A percentile compares a stretch with the other conserved stretches of the same genome.
phyloP scores from a whole-genome alignment of 2,888 invertebrate genomes.

The Ophioninae sp. region DNA sequence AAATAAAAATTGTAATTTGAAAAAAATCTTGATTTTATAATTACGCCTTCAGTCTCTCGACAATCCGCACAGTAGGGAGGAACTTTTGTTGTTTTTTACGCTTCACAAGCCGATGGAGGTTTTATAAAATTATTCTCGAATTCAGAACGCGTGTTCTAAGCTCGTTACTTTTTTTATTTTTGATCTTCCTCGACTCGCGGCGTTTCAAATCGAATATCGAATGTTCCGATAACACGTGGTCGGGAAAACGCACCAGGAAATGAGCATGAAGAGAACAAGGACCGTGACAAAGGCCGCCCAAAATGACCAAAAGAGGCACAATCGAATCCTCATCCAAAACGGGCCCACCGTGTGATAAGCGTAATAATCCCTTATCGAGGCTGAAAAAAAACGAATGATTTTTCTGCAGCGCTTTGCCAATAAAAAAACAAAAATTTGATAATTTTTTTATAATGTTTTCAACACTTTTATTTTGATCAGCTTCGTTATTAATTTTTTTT shows the following conservation, averaged over 20 bases:
- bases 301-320: conserved; percentile 73
- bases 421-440: too few species aligned
- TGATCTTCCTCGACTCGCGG: not conserved
- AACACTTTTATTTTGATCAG: too few species aligned
- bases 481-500: too few species aligned
- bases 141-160: too few species aligned
- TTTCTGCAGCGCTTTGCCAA: too few species aligned
- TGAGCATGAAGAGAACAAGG: conserved; percentile 67
- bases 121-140: too few species aligned
- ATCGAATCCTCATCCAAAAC: conserved; percentile 71
- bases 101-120: too few species aligned
- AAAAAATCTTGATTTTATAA: not conserved
- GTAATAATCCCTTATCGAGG: conserved; percentile 66
- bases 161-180: too few species aligned
- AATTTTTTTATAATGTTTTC: too few species aligned
- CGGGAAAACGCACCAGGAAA: conserved; percentile 65
- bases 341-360: conserved; percentile 69
- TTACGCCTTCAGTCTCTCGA: too few species aligned
- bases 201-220: conserved; percentile 31
- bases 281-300: conserved; percentile 70
- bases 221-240: conserved; percentile 51
- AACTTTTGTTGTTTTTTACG: too few species aligned
- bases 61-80: too few species aligned
- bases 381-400: conserved; percentile 53
- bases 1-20: not conserved